phyloP scores from a whole-genome alignment of 2,888 invertebrate species.

The Acleris laterana region DNA sequence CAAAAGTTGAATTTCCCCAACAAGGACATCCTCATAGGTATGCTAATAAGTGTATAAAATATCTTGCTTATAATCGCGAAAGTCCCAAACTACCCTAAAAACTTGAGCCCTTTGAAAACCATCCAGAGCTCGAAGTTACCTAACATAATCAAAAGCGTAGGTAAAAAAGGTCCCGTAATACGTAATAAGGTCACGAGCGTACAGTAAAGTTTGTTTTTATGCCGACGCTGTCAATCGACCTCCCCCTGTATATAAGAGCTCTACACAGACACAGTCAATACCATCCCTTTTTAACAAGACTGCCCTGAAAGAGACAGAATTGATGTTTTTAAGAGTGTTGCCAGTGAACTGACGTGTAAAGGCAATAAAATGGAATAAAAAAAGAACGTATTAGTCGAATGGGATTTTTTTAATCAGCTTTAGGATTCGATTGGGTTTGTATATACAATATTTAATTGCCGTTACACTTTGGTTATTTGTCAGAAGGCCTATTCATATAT shows the following conservation, averaged over 20 bases:
- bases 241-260: background rate
- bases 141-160: slow-evolving; percentile 28
- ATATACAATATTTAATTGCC: background rate
- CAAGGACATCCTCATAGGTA: no score
- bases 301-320: slow-evolving; percentile 5
- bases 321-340: no score
- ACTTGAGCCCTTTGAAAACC: slow-evolving; percentile 14
- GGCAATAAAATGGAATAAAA: slow-evolving; percentile 29
- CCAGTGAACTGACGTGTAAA: background rate
- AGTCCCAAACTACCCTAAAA: slow-evolving; percentile 1
- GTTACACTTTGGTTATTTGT: background rate
- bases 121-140: slow-evolving; percentile 12
- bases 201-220: slow-evolving; percentile 36
- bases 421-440: slow-evolving; percentile 15
- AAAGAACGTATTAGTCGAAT: slow-evolving; percentile 30
- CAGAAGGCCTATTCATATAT: no score
- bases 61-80: background rate
- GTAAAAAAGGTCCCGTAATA: slow-evolving; percentile 30
- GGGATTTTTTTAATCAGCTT: slow-evolving; percentile 22
- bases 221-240: slow-evolving; percentile 32
- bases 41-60: no score
- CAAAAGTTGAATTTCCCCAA: no score
- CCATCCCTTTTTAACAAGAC: slow-evolving; percentile 5
- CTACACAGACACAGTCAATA: background rate
- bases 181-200: slow-evolving; percentile 35